phyloP scores from a whole-genome alignment of 2,113 vertebrate genomes.

The Felis catus region F.catus_Fca126_mat1.0 CM031420.1:117599501-117600000 shows the following conservation, averaged over 20 bases:
- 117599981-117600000: background rate
- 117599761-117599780: background rate
- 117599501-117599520: background rate
- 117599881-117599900: background rate
- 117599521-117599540: background rate
- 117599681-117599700: background rate
- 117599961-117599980: background rate
- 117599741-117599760: background rate
- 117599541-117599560: background rate
- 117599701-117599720: background rate
- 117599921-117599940: accelerated
- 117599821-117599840: background rate
- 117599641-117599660: background rate
- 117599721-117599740: background rate
- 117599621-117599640: background rate
- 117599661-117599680: background rate
- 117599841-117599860: background rate
- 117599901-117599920: background rate
- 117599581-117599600: background rate
- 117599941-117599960: background rate
- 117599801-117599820: background rate
- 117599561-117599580: background rate
- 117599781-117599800: background rate
- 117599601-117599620: background rate
- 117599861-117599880: background rate